Conservation (phyloP, 2,888 invertebrate genomes). For the Schizotus pectinicornis region DNA sequence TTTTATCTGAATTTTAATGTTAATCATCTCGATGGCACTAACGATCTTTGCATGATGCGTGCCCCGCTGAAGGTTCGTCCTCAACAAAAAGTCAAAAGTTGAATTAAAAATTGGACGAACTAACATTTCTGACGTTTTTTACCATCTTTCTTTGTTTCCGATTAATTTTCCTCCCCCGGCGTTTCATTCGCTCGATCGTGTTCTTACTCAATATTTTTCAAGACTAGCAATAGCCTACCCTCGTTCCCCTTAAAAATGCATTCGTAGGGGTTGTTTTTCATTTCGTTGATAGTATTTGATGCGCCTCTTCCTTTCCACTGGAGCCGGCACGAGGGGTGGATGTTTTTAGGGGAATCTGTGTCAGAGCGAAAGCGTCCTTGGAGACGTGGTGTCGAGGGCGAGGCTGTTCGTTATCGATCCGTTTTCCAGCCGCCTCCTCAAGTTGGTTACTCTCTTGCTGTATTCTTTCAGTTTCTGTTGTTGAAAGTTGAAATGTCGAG, state of each 20-base stretch:
- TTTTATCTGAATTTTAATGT: no score
- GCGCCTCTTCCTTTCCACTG: not conserved
- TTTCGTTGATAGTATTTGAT: no score
- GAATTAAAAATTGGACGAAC: no score
- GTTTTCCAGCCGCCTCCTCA: conserved; percentile 24
- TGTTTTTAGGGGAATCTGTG: conserved; percentile 38
- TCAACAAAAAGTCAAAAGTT: no score
- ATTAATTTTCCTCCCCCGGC: not conserved
- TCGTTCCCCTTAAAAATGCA: not conserved
- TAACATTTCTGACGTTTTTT: no score
- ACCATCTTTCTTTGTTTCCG: not conserved
- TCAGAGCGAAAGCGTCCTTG: conserved; percentile 44
- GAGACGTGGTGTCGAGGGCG: conserved; percentile 41
- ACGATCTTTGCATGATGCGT: no score
- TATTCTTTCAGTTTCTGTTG: not conserved
- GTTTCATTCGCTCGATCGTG: not conserved
- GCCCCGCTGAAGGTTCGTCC: no score
- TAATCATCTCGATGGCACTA: no score
- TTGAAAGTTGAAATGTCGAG: not conserved
- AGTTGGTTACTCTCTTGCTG: conserved; percentile 26
- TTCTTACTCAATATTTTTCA: no score
- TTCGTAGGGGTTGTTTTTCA: no score
- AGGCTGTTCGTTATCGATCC: conserved; percentile 46
- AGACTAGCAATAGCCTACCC: not conserved
- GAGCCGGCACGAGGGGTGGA: conserved; percentile 8